These are phyloP conservation scores for Anarsia innoxiella DNA, from an alignment of 2,888 invertebrate species.

Conservation along the genomic window DNA sequence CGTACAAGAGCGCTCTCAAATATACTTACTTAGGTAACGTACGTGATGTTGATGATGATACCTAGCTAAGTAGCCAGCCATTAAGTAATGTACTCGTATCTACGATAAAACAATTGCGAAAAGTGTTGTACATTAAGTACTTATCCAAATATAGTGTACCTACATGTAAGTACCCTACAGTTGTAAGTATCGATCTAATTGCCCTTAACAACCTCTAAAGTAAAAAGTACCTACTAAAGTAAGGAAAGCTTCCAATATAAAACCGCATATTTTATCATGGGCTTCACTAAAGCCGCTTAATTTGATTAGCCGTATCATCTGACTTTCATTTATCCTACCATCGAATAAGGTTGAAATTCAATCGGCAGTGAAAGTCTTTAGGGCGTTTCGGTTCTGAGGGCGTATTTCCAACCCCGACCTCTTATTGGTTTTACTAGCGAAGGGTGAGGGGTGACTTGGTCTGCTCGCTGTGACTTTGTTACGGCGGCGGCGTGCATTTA, in stretches of 20 bases:
- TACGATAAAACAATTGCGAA: no score
- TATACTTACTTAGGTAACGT: no score
- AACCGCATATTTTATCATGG: constrained; percentile 42
- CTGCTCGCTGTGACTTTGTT: constrained; percentile 52
- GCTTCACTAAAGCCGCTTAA: constrained; percentile 43
- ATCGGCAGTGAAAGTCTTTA: constrained; percentile 28
- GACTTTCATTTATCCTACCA: constrained; percentile 1
- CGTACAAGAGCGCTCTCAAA: no score
- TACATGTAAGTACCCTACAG: no score
- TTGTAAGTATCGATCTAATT: no score
- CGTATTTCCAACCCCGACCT: constrained; percentile 54
- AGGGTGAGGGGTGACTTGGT: constrained; percentile 54
- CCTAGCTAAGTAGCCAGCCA: no score
- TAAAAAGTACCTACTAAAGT: no score
- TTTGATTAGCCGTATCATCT: constrained; percentile 24
- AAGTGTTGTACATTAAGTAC: no score
- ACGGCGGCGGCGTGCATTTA: constrained; percentile 26
- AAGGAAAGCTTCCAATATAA: constrained; percentile 25
- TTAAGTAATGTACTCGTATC: no score
- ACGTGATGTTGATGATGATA: no score
- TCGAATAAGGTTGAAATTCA: constrained; percentile 27
- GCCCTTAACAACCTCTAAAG: no score
- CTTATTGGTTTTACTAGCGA: constrained; percentile 67
- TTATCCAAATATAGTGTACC: no score
- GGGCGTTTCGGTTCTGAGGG: constrained; percentile 47